These are phyloP conservation scores for Brachionus manjavacas DNA, from an alignment of 1,140 invertebrate genomes.

Conservation along the genomic window DNA sequence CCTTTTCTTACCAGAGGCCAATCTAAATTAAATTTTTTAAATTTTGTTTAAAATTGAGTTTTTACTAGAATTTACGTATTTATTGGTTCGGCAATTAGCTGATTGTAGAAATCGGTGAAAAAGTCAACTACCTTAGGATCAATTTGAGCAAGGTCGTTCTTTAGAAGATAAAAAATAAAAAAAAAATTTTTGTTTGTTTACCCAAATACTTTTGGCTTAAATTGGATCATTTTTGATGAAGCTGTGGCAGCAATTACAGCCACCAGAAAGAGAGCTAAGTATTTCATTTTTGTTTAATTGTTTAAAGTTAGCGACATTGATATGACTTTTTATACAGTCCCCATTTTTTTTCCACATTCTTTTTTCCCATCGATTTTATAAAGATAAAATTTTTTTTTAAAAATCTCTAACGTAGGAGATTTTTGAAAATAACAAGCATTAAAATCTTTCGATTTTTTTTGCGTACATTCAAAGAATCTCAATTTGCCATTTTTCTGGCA, in stretches of 20 bases:
- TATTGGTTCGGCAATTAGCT: constrained; percentile 28
- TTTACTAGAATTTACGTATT: not conserved
- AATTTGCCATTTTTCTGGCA: no score
- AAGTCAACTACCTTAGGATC: not conserved
- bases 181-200: no score
- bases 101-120: constrained; percentile 16
- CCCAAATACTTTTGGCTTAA: no score
- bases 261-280: not conserved
- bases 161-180: not conserved
- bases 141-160: not conserved
- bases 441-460: constrained; percentile 24
- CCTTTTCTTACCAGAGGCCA: not conserved
- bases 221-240: not conserved
- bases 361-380: not conserved
- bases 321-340: not conserved
- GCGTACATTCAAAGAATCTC: not conserved
- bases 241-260: not conserved
- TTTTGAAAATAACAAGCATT: constrained; percentile 5
- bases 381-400: not conserved
- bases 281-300: not conserved
- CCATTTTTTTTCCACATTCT: not conserved
- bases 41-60: not conserved
- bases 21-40: not conserved
- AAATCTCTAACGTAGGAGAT: not conserved
- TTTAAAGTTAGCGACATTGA: not conserved